Evolutionary conservation across 2,797 vertebrate genomes (phyloP).

Genomic region (Leptatherina wallacei): DNA sequence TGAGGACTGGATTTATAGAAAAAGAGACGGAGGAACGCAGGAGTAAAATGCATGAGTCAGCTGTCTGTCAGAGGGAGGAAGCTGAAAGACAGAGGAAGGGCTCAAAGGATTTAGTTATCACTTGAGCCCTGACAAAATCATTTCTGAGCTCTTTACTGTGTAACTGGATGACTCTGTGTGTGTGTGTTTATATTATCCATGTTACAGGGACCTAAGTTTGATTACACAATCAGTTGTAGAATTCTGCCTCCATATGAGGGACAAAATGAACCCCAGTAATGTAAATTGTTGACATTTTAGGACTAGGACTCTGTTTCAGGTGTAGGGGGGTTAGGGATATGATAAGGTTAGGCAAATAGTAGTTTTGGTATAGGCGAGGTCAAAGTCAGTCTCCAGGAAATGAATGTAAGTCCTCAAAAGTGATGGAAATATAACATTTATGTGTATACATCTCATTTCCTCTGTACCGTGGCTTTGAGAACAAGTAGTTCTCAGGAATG

Average conservation of each 20-base stretch:
- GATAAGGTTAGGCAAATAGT: background rate
- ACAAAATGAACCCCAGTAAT: background rate
- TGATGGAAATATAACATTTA: background rate
- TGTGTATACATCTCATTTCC: background rate
- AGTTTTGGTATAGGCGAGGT: background rate
- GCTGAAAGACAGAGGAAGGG: conserved; percentile 49
- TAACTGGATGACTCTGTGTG: background rate
- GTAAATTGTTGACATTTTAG: background rate
- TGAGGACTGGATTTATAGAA: conserved; percentile 21
- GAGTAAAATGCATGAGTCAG: conserved; percentile 54
- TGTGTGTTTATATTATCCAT: background rate
- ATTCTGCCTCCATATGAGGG: background rate
- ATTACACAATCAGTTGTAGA: background rate
- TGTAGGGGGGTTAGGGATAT: background rate
- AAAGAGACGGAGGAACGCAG: background rate
- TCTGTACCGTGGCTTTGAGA: background rate
- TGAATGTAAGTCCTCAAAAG: background rate
- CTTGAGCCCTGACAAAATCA: conserved; percentile 54
- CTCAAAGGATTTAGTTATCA: conserved; percentile 53
- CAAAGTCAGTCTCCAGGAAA: conserved; percentile 1
- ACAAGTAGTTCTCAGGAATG: background rate
- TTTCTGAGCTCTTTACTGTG: conserved; percentile 39
- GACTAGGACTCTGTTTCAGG: background rate
- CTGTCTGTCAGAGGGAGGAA: conserved; percentile 49
- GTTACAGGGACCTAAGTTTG: background rate